Base-by-base conservation (phyloP, 1,140 invertebrate genomes). In the Bacillus rossius region DNA sequence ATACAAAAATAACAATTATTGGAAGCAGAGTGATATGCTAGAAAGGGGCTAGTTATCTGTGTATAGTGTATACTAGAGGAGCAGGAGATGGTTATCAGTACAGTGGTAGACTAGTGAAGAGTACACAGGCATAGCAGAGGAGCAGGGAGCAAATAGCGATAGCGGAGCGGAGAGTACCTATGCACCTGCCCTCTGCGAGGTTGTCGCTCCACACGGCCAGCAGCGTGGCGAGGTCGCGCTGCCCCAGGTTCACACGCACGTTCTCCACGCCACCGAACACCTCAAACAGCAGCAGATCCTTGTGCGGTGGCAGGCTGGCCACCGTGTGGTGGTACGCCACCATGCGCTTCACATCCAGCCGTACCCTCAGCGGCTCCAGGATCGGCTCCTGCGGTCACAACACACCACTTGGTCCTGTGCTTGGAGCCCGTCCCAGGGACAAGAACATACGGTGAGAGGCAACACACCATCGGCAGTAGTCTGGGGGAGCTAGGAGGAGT, bases 291-390 rank as follows among this genome's bases (percentile, higher is more conserved):
- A 75, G 67, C 69, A 69, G 68, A 20, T 63, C 58, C 47, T 60
- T 60, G 51, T 61, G 66, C n/a, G 51, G 38, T 2, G 57, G 47
- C 22, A 62, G 23, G 29, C 43, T 50, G 23, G 47, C 57, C 3
- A 64, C 43, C 8, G 61, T 60, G 45, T 55, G 57, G 57, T 72
- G 73, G 64, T 73, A 79, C 61, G 71, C 74, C 23, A 69, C 84
- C 67, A 81, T 76, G 57, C 87, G 75, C 68, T 90, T 91, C 16
- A 91, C 72, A 61, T 90, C 88, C 41, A 89, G 80, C 47, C 86
- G 80, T 17, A 91, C 69, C 57, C 80, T 82, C 10, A 90, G 73
- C 2, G 88, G 87, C 64, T 92, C 89, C 8, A 92, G 67, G 48
- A 92, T 84, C 13, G 86, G 83, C 70, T 91, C 89, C 79, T 87